Evolutionary conservation across 2,113 vertebrate genomes (phyloP).

Genomic region (Orthonyx spaldingii): DNA sequence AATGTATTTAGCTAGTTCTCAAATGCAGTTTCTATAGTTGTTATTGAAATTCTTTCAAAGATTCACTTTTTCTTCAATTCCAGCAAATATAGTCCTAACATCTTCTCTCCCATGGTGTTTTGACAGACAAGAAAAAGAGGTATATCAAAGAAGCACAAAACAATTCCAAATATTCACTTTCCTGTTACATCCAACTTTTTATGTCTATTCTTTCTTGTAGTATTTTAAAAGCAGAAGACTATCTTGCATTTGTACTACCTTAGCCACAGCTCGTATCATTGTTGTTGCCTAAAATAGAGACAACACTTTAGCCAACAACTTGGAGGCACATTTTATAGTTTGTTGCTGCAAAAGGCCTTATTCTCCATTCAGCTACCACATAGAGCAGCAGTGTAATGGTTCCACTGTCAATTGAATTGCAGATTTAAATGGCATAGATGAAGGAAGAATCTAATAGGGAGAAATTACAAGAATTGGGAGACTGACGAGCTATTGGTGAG

Average conservation of each 20-base stretch:
- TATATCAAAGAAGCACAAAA: background rate
- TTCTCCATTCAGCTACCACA: background rate
- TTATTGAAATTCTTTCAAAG: background rate
- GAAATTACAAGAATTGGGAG: background rate
- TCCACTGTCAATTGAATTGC: background rate
- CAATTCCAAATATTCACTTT: background rate
- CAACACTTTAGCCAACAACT: background rate
- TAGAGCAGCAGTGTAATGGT: background rate
- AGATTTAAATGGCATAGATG: background rate
- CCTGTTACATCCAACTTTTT: background rate
- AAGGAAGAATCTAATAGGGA: background rate
- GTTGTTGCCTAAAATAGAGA: background rate
- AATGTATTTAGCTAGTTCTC: background rate
- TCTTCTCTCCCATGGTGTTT: background rate
- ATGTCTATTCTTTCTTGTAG: background rate
- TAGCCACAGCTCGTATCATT: background rate
- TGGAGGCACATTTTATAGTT: background rate
- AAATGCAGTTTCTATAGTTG: background rate
- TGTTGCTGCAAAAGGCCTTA: background rate
- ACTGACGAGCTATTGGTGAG: background rate
- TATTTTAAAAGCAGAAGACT: background rate
- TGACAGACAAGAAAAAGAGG: background rate
- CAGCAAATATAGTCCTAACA: background rate
- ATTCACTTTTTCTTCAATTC: background rate
- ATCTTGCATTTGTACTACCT: background rate